Base-by-base conservation (phyloP, 2,113 vertebrate species). In the Sialia sialis region DNA sequence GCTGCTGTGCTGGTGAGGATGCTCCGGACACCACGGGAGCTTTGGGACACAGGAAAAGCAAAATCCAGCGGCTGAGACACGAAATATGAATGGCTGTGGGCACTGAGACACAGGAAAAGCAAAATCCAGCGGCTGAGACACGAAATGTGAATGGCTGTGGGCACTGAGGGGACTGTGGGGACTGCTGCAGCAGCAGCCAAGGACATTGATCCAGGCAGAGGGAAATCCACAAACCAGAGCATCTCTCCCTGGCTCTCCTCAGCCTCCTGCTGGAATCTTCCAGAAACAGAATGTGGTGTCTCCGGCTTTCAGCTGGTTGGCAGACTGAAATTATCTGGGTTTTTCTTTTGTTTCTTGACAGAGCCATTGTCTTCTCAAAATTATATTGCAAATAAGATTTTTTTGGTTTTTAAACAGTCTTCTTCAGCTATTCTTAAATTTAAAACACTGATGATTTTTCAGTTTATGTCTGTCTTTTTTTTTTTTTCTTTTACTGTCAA, bases 71-170 rank as follows among this genome's bases (percentile, higher is more conserved):
- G 17, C 6, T 5, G 9, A n/a, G 41, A 3, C 26, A 5, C 0
- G 4, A 2, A 0, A 4, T 19, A 25, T 6, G 38, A 16, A 7
- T 9, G 34, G 7, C 29, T 44, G 52, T 6, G 11, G 13, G 13
- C 13, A 9, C 15, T 5, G 3, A 41, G 39, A 6, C 6, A 0
- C 23, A 4, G 60, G 49, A 9, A 25, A 63, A 44, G 44, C 38
- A 41, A 25, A 23, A 62, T 10, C 1, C 16, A 7, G 4, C 27
- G 74, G 17, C 6, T 5, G 9, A n/a, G 41, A 3, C 26, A 5
- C 0, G 4, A 2, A 0, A 4, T 19, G 29, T 6, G 38, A 16
- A 7, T 9, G 34, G 7, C 29, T 44, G 52, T 6, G 11, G 13
- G 13, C 13, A 9, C 15, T 5, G 3, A 41, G n/a, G n/a, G n/a